Base-by-base conservation (phyloP, 2,113 vertebrate species). In the Vanacampus margaritifer region DNA sequence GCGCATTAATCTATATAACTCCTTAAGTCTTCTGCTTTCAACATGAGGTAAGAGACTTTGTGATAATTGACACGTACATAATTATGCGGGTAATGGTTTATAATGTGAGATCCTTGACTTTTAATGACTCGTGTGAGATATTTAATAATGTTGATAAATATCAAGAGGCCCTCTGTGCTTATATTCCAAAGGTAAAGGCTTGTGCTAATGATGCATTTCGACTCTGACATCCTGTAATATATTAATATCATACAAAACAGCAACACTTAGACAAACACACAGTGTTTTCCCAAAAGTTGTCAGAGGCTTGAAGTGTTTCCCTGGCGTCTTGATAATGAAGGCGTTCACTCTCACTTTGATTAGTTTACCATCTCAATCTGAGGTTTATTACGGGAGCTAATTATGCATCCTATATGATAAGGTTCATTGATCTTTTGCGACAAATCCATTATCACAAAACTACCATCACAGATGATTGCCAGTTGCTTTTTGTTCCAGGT, bases 321-420 rank as follows among this genome's bases (percentile, higher is more conserved):
- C 41, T 6, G 16, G 24, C 26, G 37, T 63, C 23, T 45, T 39
- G 48, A 66, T 70, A 32, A 63, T 35, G 17, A 39, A 48, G 17
- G 32, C 35, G 57, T 39, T 24, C 19, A n/a, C 43, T 53, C 10
- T 51, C 48, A 51, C 21, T 71, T 36, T 17, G 39, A 45, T 45
- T 26, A 26, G 61, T 63, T 63, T 63, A 63, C 61, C 12, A 39
- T 45, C 41, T 23, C 24, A 6, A 23, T 43, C 39, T 45, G 16
- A 45, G 39, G 39, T 63, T 63, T 8, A 63, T 65, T 23, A 53
- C 48, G 7, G 12, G 5, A 19, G 48, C 45, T 36, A 65, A 62
- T 11, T 43, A 39, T 36, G 66, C 66, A 68, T 73, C 13, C 19
- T 51, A 51, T 50, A 50, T n/a, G 63, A 65, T 39, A 53, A 39